A percentile compares a stretch with the other conserved stretches of the same genome.
phyloP scores from a whole-genome alignment of 2,888 invertebrate genomes.

The Leptinotarsa rubiginosa region DNA sequence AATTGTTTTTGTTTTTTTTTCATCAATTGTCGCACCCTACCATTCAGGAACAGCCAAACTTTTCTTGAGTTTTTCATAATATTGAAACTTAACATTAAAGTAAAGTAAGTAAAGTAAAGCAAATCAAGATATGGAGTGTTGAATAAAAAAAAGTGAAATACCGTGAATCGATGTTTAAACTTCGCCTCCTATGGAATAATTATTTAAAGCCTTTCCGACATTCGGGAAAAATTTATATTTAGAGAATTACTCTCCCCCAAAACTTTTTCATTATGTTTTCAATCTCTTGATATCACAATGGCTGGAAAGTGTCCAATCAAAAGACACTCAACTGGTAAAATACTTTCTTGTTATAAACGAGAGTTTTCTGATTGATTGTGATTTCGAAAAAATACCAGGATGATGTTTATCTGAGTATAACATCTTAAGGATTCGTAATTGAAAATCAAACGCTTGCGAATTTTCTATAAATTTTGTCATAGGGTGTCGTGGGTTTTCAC shows the following conservation, averaged over 20 bases:
- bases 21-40: too few species aligned
- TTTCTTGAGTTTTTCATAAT: too few species aligned
- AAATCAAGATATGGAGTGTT: background rate
- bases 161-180: background rate
- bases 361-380: background rate
- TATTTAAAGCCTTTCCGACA: background rate
- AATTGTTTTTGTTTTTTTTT: too few species aligned
- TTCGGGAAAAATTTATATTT: background rate
- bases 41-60: too few species aligned
- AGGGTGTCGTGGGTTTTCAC: too few species aligned
- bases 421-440: too few species aligned
- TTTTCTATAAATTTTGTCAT: too few species aligned
- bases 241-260: background rate
- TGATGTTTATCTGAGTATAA: too few species aligned
- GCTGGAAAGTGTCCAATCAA: slow-evolving; percentile 6
- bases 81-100: too few species aligned
- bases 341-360: background rate
- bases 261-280: slow-evolving; percentile 16
- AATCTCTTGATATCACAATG: background rate
- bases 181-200: background rate
- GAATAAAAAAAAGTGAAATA: background rate
- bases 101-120: too few species aligned
- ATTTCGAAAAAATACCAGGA: background rate
- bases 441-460: too few species aligned
- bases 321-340: background rate